Conservation (phyloP, 2,888 invertebrate genomes). For the Papilio demoleus region DNA sequence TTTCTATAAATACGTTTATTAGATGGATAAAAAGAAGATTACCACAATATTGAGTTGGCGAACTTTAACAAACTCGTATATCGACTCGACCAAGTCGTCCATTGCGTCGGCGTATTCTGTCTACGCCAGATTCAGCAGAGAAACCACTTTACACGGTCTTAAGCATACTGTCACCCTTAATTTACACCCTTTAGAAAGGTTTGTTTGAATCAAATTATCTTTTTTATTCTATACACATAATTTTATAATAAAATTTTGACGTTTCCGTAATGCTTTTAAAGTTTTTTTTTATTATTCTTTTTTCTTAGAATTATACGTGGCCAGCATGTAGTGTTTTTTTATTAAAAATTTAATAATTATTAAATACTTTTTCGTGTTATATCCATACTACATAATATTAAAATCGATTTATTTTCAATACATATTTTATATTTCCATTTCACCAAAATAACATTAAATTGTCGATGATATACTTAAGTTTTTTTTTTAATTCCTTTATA, state of each 20-base stretch:
- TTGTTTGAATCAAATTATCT: slow-evolving; percentile 36
- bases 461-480: no score
- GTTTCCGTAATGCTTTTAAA: not conserved
- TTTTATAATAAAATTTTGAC: slow-evolving; percentile 29
- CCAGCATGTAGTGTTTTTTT: not conserved
- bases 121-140: slow-evolving; percentile 70
- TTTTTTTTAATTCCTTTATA: no score
- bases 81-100: slow-evolving; percentile 54
- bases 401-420: no score
- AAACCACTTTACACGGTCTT: slow-evolving; percentile 75
- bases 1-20: not conserved
- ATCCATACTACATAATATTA: not conserved
- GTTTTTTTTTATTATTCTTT: not conserved
- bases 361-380: slow-evolving; percentile 11
- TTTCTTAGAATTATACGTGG: slow-evolving; percentile 7
- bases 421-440: no score
- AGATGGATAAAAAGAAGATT: slow-evolving; percentile 43
- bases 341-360: no score
- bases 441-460: no score
- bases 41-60: slow-evolving; percentile 69
- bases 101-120: slow-evolving; percentile 53
- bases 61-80: slow-evolving; percentile 61
- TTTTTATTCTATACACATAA: slow-evolving; percentile 18
- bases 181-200: slow-evolving; percentile 74
- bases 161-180: slow-evolving; percentile 74